phyloP scores from a whole-genome alignment of 2,888 invertebrate species.

The Eupithecia exiguata region DNA sequence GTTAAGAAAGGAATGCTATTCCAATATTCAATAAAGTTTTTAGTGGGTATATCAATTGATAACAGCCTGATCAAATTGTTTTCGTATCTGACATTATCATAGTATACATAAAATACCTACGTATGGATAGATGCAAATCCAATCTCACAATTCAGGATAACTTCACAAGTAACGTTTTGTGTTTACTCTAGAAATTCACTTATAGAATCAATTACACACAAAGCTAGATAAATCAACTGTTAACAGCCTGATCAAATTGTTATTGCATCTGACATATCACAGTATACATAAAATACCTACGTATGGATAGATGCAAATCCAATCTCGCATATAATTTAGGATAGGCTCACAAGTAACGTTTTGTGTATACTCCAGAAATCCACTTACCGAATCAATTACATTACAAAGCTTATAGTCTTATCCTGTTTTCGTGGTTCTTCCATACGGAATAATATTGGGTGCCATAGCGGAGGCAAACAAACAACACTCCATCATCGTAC shows the following conservation, averaged over 20 bases:
- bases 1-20: background rate
- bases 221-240: too few species aligned
- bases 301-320: background rate
- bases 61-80: background rate
- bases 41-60: background rate
- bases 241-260: background rate
- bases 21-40: background rate
- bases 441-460: conserved; percentile 13
- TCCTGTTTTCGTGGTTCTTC: conserved; percentile 27
- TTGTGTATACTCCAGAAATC: conserved; percentile 26
- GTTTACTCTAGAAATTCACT: conserved; percentile 31
- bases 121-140: background rate
- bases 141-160: background rate
- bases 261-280: background rate
- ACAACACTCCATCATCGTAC: conserved; percentile 40
- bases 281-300: background rate
- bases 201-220: conserved; percentile 33
- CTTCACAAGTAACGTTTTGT: background rate
- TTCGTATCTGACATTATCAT: background rate
- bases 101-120: background rate
- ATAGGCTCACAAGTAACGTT: background rate
- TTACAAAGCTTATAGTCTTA: conserved; percentile 28
- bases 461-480: conserved; percentile 33
- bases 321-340: background rate
- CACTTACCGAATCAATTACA: conserved; percentile 35